Evolutionary conservation across 1,140 invertebrate species (phyloP).

Genomic region (Pygmarrhopalites habei): DNA sequence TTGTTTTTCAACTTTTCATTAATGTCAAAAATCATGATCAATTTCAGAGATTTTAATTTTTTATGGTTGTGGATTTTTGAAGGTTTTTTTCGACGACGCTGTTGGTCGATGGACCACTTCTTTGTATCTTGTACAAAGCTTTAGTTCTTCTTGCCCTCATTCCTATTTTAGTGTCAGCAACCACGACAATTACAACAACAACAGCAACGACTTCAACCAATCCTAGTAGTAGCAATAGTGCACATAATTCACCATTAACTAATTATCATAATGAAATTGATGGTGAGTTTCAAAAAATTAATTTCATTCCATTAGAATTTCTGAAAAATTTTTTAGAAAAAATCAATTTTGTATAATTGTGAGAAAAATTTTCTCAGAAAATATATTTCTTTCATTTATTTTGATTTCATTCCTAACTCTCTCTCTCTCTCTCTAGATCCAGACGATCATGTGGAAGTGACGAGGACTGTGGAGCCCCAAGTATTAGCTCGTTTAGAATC

Average conservation of each 20-base stretch:
- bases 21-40: no score
- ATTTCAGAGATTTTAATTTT: no score
- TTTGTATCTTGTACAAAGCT: constrained; percentile 5
- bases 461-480: constrained; percentile 26
- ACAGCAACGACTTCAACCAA: neutral
- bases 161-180: constrained; percentile 9
- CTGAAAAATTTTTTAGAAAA: neutral
- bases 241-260: neutral
- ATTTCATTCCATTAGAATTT: neutral
- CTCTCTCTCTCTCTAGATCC: neutral
- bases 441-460: constrained; percentile 20
- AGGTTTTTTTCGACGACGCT: neutral
- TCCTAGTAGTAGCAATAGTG: neutral
- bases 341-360: no score
- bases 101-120: constrained; percentile 2
- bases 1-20: no score
- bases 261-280: neutral
- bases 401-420: neutral
- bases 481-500: constrained; percentile 31
- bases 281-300: no score
- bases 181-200: neutral
- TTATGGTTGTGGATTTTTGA: no score
- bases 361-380: neutral
- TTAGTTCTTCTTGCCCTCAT: constrained; percentile 9
- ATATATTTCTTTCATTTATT: neutral